Evolutionary conservation across 30 jellyfish, hydroid and myxozoan species (phyloP).

Genomic region (Catostylus mosaicus): DNA sequence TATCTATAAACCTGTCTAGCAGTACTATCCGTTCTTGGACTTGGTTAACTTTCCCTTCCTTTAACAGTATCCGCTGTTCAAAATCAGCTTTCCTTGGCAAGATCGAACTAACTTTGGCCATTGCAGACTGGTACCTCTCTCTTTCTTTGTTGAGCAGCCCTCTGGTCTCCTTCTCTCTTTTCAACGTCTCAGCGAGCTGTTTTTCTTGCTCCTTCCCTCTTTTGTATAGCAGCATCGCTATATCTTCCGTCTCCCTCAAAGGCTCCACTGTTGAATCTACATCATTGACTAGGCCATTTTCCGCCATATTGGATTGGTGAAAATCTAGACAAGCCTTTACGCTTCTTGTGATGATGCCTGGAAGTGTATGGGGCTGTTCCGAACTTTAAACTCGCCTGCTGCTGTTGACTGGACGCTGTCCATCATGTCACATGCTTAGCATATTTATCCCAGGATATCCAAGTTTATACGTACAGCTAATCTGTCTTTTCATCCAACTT

Average conservation of each 20-base stretch:
- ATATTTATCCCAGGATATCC: neutral
- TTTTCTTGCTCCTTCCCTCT: constrained; percentile 61
- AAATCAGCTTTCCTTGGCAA: constrained; percentile 48
- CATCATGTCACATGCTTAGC: neutral
- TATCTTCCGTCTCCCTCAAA: constrained; percentile 66
- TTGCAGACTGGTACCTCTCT: constrained; percentile 25
- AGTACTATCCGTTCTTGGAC: constrained; percentile 32
- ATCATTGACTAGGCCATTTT: neutral
- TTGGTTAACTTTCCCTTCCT: constrained; percentile 43
- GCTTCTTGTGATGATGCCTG: neutral
- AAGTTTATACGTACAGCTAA: neutral
- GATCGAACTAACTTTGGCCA: constrained; percentile 28
- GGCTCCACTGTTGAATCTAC: constrained; percentile 24
- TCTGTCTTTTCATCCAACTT: constrained; percentile 3
- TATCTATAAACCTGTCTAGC: constrained; percentile 52
- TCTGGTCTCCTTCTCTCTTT: constrained; percentile 44
- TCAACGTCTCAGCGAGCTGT: constrained; percentile 40
- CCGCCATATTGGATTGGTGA: neutral
- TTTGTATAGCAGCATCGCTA: constrained; percentile 47
- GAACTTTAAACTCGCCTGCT: neutral
- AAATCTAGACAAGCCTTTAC: neutral
- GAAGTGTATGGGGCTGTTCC: neutral
- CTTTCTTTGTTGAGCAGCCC: constrained; percentile 46
- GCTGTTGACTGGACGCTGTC: neutral
- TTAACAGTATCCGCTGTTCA: neutral